phyloP scores from a whole-genome alignment of 1,140 invertebrate genomes.

The Pentalonia nigronervosa region DNA sequence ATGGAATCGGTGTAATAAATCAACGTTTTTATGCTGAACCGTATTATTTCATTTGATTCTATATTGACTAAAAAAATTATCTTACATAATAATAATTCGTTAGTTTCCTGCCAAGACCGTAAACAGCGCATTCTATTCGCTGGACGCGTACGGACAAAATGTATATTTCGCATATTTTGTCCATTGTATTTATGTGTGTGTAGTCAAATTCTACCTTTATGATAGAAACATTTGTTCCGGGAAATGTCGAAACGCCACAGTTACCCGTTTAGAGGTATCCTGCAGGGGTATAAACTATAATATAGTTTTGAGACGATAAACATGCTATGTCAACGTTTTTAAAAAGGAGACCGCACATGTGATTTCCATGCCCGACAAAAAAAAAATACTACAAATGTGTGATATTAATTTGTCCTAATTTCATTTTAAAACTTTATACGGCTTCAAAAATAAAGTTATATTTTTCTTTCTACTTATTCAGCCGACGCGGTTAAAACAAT shows the following conservation, averaged over 20 bases:
- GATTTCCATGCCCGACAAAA: background rate
- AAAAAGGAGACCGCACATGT: background rate
- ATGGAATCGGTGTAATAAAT: background rate
- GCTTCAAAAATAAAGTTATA: background rate
- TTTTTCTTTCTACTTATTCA: background rate
- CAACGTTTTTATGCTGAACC: conserved; percentile 2
- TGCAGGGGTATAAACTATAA: background rate
- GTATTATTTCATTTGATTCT: conserved; percentile 18
- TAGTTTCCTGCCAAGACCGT: conserved; percentile 6
- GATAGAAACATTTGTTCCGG: conserved; percentile 27
- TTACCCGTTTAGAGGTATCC: background rate
- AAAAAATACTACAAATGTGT: background rate
- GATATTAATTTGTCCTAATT: background rate
- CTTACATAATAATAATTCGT: conserved; percentile 22
- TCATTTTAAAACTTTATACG: background rate
- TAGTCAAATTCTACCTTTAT: conserved; percentile 30
- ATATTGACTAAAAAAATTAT: conserved; percentile 5
- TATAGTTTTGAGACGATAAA: background rate
- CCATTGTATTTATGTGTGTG: background rate
- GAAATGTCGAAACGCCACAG: background rate
- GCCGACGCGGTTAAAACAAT: background rate
- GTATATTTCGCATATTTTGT: conserved; percentile 36
- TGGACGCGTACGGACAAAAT: background rate
- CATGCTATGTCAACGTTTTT: background rate
- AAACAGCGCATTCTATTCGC: conserved; percentile 31